Base-by-base conservation (phyloP, 2,113 vertebrate species). In the Pleuronectes platessa region DNA sequence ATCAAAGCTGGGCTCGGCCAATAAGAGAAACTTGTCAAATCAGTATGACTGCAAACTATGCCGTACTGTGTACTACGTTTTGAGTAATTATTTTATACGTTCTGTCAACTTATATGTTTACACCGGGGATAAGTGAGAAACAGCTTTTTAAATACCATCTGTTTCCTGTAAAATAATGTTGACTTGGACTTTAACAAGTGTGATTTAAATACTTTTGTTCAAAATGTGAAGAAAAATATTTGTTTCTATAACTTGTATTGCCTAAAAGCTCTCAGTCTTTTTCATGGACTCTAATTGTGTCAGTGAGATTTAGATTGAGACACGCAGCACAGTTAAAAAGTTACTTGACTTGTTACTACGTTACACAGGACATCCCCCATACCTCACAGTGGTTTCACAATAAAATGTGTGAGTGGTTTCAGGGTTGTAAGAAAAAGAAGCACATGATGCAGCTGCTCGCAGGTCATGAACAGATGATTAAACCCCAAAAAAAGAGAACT, bases 301-400 rank as follows among this genome's bases (percentile, higher is more conserved):
- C 31, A 7, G 31, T 65, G 40, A 74, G 49, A 71, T 61, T 53
- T 55, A 79, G 51, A 63, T 31, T 0, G 3, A 37, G 49, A 61
- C 74, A 65, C 3, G 3, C 31, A 23, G 51, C 79, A 84, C 82
- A 88, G 84, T 90, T 63, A 82, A 78, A 73, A 59, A 87, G 74
- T 9, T 83, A 83, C 76, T 78, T 92, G 90, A 91, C 87, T 90
- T 82, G 66, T 73, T 85, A 80, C 61, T 58, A 63, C 68, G 73
- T 73, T 70, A 58, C 68, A 49, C 61, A 68, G 70, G 87, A 80
- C 76, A 79, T 82, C 79, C 77, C 77, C 81, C 68, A 62, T 76
- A 88, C 60, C 76, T 77, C 74, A 0, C 65, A 69, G 64, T 65
- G 68, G 58, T 90, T 91, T 88, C 81, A 83, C 81, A 89, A 84